phyloP scores from a whole-genome alignment of 2,888 invertebrate genomes.

The Drosophila hamatofila region DNA sequence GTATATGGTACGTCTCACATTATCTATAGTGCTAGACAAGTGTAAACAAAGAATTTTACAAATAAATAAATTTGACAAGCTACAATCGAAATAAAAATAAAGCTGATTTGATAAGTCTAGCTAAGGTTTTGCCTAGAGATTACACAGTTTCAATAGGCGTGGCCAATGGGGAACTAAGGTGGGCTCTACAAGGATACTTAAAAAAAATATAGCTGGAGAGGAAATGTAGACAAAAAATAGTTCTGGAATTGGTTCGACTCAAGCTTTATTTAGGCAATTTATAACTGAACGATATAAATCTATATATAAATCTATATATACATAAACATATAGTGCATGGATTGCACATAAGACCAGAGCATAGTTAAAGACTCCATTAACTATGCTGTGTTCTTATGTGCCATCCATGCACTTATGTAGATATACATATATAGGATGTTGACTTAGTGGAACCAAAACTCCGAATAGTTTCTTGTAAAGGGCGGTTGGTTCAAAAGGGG shows the following conservation, averaged over 20 bases:
- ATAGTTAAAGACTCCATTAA: constrained; percentile 4
- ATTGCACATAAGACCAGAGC: constrained; percentile 25
- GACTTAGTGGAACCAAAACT: neutral
- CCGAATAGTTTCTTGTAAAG: neutral
- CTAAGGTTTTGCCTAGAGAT: neutral
- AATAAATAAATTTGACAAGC: neutral
- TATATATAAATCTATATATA: neutral
- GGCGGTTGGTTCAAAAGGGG: neutral
- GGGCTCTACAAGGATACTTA: neutral
- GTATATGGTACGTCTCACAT: neutral
- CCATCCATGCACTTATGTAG: neutral
- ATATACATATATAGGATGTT: neutral
- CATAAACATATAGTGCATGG: neutral
- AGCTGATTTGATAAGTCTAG: neutral
- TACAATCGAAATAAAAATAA: neutral
- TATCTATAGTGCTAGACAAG: neutral
- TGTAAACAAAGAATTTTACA: neutral
- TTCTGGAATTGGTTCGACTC: neutral
- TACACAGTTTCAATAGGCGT: neutral
- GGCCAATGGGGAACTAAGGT: neutral
- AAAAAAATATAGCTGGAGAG: neutral
- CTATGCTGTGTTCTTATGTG: constrained; percentile 10
- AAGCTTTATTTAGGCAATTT: constrained; percentile 17
- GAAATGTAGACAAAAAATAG: neutral
- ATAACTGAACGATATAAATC: neutral